Evolutionary conservation across 1,140 invertebrate species (phyloP), one percentile per base, ranked within the genome.

Genomic region (Tribolium castaneum): DNA sequence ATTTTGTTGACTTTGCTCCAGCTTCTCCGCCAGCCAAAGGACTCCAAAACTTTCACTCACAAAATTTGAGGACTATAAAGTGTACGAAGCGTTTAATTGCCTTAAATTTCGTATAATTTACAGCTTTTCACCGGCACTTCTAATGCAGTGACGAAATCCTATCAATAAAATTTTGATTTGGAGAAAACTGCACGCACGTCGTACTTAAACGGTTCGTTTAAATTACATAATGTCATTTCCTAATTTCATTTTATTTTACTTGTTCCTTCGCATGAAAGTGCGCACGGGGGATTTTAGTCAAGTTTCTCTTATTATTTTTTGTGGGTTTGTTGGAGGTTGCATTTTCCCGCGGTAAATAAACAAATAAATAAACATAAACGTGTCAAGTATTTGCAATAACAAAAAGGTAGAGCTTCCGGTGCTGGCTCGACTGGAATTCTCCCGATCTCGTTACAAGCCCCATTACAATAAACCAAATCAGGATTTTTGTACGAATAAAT

Each of bases 331-430:
- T 39, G 34, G 9, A 39, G 34, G 25, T 4, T 30, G 25, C 25
- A 30, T 45, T 45, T 45, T 45, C n/a, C 39, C 2, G 39, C 54
- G 35, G n/a, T n/a, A 35, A 35, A 7, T 66, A 66, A 66, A 35
- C 59, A 66, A 34, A 66, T 66, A 35, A 66, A 66, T 13, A 66
- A 66, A 35, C 59, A 66, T 66, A 19, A 66, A 35, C 9, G 59
- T 66, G 22, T 34, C n/a, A 66, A 22, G 13, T 10, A 14, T 22
- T 59, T 22, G 54, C 19, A 59, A 25, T 25, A 59, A 59, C 19
- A 59, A 59, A 59, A 45, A 59, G 22, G 13, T 52, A 16, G 19
- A 59, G 54, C 19, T 66, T 66, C 59, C 59, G 59, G 59, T 66
- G 12, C 25, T n/a, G 22, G 3, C n/a, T 25, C 25, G 59, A 59